phyloP scores from a whole-genome alignment of 2,888 invertebrate genomes.

The Neocrepidodera transversa region DNA sequence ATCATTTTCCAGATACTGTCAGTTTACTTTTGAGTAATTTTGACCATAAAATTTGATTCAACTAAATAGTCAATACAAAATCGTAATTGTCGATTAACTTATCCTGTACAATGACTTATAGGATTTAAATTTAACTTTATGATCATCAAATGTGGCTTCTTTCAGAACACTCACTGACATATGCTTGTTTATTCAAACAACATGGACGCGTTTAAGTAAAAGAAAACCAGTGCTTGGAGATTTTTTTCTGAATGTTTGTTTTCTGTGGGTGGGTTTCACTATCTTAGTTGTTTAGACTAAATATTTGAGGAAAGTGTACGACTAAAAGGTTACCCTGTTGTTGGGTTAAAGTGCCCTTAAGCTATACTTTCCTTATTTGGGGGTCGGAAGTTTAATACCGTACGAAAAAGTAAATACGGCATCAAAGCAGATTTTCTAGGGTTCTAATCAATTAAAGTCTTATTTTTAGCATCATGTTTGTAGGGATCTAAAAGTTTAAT shows the following conservation, averaged over 20 bases:
- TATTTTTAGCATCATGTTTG: not conserved
- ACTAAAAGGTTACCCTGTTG: conserved; percentile 3
- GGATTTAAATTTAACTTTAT: conserved; percentile 16
- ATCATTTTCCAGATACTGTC: no score
- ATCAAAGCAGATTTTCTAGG: conserved; percentile 3
- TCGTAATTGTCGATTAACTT: no score
- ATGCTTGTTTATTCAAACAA: conserved; percentile 16
- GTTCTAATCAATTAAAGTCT: conserved; percentile 2
- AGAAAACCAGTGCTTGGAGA: conserved; percentile 1
- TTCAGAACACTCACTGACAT: conserved; percentile 7
- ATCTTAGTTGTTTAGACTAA: conserved; percentile 14
- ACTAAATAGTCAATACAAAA: no score
- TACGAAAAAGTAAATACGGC: conserved; percentile 2
- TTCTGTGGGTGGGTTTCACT: conserved; percentile 13
- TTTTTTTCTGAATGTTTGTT: conserved; percentile 18
- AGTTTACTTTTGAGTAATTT: no score
- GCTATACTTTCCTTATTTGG: conserved; percentile 13
- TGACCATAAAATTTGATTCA: no score
- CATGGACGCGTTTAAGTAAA: conserved; percentile 10
- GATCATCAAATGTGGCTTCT: not conserved
- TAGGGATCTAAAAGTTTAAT: no score
- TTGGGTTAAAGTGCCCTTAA: not conserved
- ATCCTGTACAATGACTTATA: no score
- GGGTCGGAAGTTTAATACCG: conserved; percentile 5
- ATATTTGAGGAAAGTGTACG: conserved; percentile 11